Evolutionary conservation across 30 jellyfish, hydroid and myxozoan species (phyloP).

Genomic region (Aurelia sp.): DNA sequence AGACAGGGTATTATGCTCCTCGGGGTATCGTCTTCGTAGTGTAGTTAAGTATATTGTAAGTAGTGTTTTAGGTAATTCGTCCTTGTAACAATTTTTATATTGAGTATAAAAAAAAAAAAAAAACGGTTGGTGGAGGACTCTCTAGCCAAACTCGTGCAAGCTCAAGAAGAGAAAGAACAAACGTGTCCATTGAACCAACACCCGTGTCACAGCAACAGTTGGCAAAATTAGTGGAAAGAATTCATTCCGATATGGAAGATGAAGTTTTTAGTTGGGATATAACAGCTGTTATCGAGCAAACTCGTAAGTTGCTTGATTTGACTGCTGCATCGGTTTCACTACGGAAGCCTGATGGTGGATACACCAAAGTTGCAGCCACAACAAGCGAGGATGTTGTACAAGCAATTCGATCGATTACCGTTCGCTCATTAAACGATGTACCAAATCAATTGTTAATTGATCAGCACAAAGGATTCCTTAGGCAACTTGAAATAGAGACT

Average conservation of each 20-base stretch:
- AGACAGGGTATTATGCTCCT: too few species aligned
- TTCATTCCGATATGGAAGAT: constrained; percentile 32
- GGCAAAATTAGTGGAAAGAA: constrained; percentile 16
- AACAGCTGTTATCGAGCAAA: constrained; percentile 20
- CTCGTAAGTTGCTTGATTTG: constrained; percentile 41
- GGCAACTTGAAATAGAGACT: neutral
- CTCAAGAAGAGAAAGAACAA: constrained; percentile 13
- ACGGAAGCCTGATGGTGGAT: constrained; percentile 17
- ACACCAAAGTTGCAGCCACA: too few species aligned
- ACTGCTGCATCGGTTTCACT: constrained; percentile 6
- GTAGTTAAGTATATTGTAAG: too few species aligned
- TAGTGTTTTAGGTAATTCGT: too few species aligned
- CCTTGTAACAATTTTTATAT: too few species aligned
- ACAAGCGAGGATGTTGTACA: too few species aligned
- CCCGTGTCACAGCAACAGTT: constrained; percentile 23
- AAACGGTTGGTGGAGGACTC: too few species aligned
- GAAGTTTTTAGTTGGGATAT: constrained; percentile 32
- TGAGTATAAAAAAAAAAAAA: too few species aligned
- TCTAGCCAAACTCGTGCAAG: constrained; percentile 27
- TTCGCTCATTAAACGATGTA: neutral
- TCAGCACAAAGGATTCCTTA: neutral
- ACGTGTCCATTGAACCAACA: constrained; percentile 10
- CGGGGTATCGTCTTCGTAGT: too few species aligned
- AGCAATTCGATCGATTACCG: too few species aligned
- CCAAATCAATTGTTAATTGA: neutral